Evolutionary conservation across 2,113 vertebrate species (phyloP).

Genomic region (Trochalopteron elliotii): DNA sequence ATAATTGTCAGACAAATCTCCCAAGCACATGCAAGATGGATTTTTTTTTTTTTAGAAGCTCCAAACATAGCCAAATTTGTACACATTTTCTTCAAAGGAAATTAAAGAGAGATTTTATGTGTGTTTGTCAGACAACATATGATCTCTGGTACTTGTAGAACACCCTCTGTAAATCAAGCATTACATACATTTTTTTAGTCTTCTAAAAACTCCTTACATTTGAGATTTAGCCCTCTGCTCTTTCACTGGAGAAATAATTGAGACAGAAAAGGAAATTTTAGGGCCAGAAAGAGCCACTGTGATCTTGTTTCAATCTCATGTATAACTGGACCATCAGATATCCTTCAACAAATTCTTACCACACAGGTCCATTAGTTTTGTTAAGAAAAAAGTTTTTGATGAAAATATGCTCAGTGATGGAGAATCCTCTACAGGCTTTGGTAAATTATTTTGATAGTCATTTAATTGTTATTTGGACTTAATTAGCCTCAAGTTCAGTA

Average conservation of each 20-base stretch:
- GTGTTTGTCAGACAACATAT: neutral
- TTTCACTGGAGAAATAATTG: neutral
- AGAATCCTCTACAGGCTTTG: neutral
- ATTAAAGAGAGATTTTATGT: neutral
- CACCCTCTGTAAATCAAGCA: neutral
- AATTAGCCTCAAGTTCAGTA: slow-evolving; percentile 50
- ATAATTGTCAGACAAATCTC: neutral
- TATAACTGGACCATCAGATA: neutral
- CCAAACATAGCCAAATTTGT: neutral
- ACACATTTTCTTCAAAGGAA: neutral
- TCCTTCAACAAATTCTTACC: neutral
- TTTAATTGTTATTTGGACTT: slow-evolving; percentile 38
- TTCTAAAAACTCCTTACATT: neutral
- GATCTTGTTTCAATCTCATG: neutral
- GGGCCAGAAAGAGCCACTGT: neutral
- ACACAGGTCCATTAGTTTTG: neutral
- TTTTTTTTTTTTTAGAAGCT: neutral
- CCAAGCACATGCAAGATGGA: accelerated
- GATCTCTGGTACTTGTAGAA: neutral
- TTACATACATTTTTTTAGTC: neutral
- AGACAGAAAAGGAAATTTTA: neutral
- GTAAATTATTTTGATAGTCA: slow-evolving; percentile 17
- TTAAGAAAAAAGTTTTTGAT: neutral
- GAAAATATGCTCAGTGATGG: neutral
- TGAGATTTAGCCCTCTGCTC: neutral